Base-by-base conservation (phyloP, 2,113 vertebrate genomes). In the Gobio gobio region DNA sequence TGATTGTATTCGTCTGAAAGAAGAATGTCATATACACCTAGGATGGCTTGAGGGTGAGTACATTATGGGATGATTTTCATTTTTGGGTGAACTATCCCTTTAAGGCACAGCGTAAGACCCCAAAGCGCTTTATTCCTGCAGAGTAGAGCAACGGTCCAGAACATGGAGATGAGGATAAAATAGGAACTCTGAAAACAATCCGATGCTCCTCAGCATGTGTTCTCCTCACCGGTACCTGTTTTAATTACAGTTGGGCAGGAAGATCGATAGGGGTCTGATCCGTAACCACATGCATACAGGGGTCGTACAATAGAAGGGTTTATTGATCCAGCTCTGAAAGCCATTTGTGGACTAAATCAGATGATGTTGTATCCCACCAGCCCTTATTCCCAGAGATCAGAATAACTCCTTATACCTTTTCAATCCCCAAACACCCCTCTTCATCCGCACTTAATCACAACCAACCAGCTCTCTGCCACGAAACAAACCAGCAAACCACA, bases 381-480 rank as follows among this genome's bases (percentile, higher is more conserved):
- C 22, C 61, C 68, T 4, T 43, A 86, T 56, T 82, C 47, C 76
- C 18, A 68, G 16, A 33, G 45, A 81, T 26, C 78, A 72, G 74
- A 85, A 70, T 26, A 85, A 8, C 0, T 58, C 59, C 16, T 33
- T 61, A 84, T 70, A 43, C 33, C 36, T 81, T 18, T 74, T 59
- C 56, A 33, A 29, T 66, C 58, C 64, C 36, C 14, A 26, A 68
- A 49, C 78, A 49, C 72, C 72, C 26, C 24, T 83, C 33, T 49
- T 59, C 56, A 82, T 47, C 56, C 22, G 3, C 40, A 66, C 64
- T 74, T 9, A 80, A 70, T 74, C 40, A 59, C 56, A 49, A 47
- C 90, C 91, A 91, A 93, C 90, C 72, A 75, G 91, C 91, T 90
- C 88, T 91, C 89, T 84, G 88, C 88, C 88, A 91, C 90, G 84